Conservation (phyloP, 2,113 vertebrate genomes). For the Rhabdomys dilectus region DNA sequence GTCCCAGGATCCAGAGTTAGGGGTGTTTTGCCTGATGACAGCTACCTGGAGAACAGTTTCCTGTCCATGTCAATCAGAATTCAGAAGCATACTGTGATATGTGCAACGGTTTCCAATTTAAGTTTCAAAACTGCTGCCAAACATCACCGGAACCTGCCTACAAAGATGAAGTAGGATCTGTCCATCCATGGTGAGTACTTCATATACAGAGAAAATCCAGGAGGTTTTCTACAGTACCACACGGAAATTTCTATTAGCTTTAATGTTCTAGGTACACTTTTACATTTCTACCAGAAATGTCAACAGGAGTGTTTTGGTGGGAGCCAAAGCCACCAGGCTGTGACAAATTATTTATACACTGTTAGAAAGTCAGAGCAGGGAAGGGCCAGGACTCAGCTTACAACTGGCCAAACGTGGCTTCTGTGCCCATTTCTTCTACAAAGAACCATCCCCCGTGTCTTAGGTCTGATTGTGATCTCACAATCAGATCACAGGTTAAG, state of each 20-base stretch:
- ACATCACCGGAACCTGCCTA: not conserved
- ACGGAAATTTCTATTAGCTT: not conserved
- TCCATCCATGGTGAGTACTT: not conserved
- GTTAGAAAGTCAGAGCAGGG: not conserved
- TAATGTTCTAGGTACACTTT: not conserved
- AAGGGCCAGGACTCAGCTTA: not conserved
- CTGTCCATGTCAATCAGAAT: not conserved
- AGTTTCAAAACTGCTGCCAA: not conserved
- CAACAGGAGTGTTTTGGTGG: not conserved
- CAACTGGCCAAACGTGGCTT: not conserved
- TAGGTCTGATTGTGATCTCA: not conserved
- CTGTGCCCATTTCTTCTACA: not conserved
- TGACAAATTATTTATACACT: not conserved
- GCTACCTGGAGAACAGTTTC: not conserved
- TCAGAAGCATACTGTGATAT: no score
- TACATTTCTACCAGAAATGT: constrained; percentile 13
- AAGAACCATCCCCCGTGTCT: not conserved
- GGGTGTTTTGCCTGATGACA: not conserved
- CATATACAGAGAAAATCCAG: not conserved
- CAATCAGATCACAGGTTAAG: not conserved
- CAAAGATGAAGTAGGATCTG: not conserved
- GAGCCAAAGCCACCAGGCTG: not conserved
- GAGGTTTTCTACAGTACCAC: not conserved
- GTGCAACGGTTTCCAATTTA: not conserved
- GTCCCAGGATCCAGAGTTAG: not conserved